A percentile compares a stretch with the other conserved stretches of the same genome.
These are phyloP conservation scores for Graphium colonna DNA, from an alignment of 2,888 invertebrate genomes.

Conservation along the genomic window DNA sequence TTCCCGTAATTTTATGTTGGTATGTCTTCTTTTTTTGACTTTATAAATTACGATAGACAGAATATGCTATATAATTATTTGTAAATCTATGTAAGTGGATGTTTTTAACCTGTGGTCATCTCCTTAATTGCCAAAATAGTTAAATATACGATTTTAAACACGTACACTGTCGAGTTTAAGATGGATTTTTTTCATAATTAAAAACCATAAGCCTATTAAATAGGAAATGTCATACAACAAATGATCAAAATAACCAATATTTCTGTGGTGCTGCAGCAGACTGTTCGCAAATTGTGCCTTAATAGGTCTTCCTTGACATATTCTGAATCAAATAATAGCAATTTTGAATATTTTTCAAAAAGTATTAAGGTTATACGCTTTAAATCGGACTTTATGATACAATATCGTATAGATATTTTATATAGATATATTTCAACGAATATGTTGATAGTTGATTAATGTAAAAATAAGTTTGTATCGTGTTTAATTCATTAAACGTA, in stretches of 20 bases:
- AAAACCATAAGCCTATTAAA: background rate
- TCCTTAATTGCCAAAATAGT: constrained; percentile 79
- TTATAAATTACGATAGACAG: background rate
- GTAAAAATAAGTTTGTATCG: constrained; percentile 33
- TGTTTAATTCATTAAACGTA: constrained; percentile 48
- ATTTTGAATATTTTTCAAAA: constrained; percentile 43
- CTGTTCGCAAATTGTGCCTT: constrained; percentile 48
- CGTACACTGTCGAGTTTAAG: background rate
- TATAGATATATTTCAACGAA: constrained; percentile 37
- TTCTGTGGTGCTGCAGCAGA: constrained; percentile 32
- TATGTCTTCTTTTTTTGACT: background rate
- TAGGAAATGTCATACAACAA: background rate
- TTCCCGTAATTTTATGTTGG: background rate
- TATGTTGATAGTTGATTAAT: constrained; percentile 44
- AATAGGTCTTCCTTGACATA: constrained; percentile 56
- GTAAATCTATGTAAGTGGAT: background rate
- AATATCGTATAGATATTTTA: constrained; percentile 31
- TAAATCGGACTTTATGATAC: constrained; percentile 63
- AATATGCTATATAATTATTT: background rate
- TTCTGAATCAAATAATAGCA: constrained; percentile 35
- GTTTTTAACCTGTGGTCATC: constrained; percentile 71
- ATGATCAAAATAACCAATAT: constrained; percentile 9
- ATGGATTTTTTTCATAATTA: no score
- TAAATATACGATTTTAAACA: constrained; percentile 19
- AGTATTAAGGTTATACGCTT: constrained; percentile 76